Percentiles rank a stretch among this genome's conserved stretches.
Conservation (phyloP, 2,113 vertebrate genomes). For the Gallinago media region DNA sequence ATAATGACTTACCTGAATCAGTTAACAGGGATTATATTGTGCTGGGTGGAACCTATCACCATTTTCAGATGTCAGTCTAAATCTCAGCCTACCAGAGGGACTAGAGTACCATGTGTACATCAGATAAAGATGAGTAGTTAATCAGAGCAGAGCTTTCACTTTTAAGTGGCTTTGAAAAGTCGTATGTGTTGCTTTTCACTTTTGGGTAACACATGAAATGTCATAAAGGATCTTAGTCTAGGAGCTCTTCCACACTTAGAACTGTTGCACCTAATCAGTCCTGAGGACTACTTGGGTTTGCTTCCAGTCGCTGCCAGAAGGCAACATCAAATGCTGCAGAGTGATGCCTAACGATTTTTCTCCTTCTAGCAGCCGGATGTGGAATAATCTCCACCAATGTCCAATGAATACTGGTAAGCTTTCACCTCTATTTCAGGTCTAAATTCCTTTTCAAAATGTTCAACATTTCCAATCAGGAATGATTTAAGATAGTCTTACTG, state of each 20-base stretch:
- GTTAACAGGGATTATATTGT: not conserved
- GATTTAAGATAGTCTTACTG: not conserved
- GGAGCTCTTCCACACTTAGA: not conserved
- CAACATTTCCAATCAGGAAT: not conserved
- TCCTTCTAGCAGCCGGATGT: not conserved
- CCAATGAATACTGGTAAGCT: accelerated
- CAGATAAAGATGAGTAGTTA: not conserved
- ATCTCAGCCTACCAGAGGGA: not conserved
- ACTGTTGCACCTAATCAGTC: not conserved
- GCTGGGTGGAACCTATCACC: not conserved
- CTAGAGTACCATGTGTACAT: not conserved
- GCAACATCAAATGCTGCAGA: not conserved
- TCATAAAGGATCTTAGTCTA: not conserved
- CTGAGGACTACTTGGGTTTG: not conserved
- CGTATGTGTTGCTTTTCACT: not conserved
- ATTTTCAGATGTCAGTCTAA: not conserved
- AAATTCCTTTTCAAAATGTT: not conserved
- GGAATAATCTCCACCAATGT: not conserved
- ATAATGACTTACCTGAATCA: not conserved
- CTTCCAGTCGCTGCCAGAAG: not conserved
- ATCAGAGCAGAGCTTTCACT: not conserved
- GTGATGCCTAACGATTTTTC: not conserved
- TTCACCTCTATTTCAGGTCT: not conserved
- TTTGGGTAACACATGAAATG: not conserved
- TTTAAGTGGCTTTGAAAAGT: not conserved